Evolutionary conservation across 2,797 vertebrate species (phyloP), one percentile per base, ranked within the genome.

Genomic region (Sebastes taczanowskii): DNA sequence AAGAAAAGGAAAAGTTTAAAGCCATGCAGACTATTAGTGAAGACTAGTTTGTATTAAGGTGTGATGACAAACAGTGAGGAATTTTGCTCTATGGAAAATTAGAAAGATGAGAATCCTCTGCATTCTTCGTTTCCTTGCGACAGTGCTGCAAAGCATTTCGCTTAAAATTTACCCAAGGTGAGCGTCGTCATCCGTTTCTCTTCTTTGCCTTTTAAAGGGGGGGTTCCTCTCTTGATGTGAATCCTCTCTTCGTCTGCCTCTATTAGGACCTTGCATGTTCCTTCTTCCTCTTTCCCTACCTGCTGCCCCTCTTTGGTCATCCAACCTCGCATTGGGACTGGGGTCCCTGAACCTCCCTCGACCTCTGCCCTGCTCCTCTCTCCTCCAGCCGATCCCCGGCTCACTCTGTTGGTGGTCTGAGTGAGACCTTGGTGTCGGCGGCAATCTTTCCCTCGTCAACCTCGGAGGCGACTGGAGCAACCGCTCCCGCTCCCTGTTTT

Each of bases 151-250:
- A 86, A 84, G 71, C 70, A 62, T 81, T 86, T 80, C 56, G 78
- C 78, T 90, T 77, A 64, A 84, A 77, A 93, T 93, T 95, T 95
- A 94, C 94, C 92, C 89, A 53, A 32, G 74, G 52, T 85, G 85
- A 78, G 58, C 5, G 46, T 16, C 11, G 82, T 77, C 89, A 70
- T 91, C 93, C 89, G 72, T 83, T 81, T 93, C 84, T 75, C 89
- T 92, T 83, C 89, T 88, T 64, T 92, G 92, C 77, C 89, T 94
- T 85, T 94, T 95, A 64, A 90, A 85, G 62, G 75, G 34, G 5
- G 75, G 81, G 74, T 69, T 92, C 81, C 90, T 93, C 58, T 94
- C 90, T 11, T 88, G 88, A 32, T 85, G 89, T n/a, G 71, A 73
- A 9, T 91, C 79, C 13, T 91, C 89, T 61, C 82, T 89, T 56